Conservation (phyloP, 2,888 invertebrate species). For the Anodontia alba region DNA sequence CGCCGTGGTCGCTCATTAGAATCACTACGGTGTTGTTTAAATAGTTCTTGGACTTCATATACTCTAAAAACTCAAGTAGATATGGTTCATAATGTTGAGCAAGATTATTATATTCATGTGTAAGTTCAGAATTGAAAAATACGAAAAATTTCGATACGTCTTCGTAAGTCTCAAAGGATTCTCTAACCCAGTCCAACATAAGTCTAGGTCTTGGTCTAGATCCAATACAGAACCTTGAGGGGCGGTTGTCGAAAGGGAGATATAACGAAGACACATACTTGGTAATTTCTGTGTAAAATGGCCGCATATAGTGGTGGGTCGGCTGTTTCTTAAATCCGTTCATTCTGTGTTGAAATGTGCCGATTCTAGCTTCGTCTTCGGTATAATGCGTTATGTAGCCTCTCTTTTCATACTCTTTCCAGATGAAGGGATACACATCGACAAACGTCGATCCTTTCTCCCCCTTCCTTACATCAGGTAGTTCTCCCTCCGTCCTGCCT, state of each 20-base stretch:
- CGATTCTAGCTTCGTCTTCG: conserved; percentile 93
- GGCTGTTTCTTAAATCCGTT: conserved; percentile 93
- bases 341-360: conserved; percentile 95
- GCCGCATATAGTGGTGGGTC: conserved; percentile 95
- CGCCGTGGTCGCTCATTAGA: conserved; percentile 96
- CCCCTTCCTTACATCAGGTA: conserved; percentile 92
- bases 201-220: conserved; percentile 89
- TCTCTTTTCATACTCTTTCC: conserved; percentile 89
- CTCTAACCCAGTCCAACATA: conserved; percentile 84
- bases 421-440: conserved; percentile 91
- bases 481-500: conserved; percentile 91
- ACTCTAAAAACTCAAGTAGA: conserved; percentile 86
- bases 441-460: conserved; percentile 88
- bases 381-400: conserved; percentile 90
- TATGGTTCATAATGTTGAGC: conserved; percentile 92
- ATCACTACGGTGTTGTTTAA: conserved; percentile 93
- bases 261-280: conserved; percentile 69
- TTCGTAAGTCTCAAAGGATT: conserved; percentile 88
- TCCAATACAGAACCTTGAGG: conserved; percentile 88
- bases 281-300: conserved; percentile 89
- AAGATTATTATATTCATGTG: conserved; percentile 93
- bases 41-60: conserved; percentile 87
- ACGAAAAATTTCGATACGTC: conserved; percentile 92
- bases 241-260: conserved; percentile 11
- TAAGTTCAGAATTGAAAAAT: conserved; percentile 94